phyloP scores from a whole-genome alignment of 1,140 invertebrate genomes.

The Diabrotica virgifera region DNA sequence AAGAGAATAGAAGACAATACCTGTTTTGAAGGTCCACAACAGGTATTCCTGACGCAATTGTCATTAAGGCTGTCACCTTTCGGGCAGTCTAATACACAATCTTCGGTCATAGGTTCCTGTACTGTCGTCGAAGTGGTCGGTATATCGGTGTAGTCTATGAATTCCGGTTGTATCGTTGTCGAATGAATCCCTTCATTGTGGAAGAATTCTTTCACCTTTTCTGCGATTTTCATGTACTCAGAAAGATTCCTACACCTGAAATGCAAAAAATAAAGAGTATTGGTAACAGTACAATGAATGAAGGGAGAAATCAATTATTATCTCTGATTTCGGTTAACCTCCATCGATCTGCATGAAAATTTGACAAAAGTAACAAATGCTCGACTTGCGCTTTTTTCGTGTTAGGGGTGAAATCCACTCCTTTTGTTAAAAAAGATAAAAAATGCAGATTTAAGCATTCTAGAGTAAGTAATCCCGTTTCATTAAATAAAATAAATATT shows the following conservation, averaged over 20 bases:
- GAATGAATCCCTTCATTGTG: conserved; percentile 90
- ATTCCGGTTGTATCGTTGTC: conserved; percentile 93
- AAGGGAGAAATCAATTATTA: not conserved
- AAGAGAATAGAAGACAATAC: conserved; percentile 42
- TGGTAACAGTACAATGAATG: not conserved
- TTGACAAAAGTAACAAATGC: no score
- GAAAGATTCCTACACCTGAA: conserved; percentile 78
- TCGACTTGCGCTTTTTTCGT: not conserved
- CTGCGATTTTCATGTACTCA: conserved; percentile 89
- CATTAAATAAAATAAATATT: conserved; percentile 3
- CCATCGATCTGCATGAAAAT: no score
- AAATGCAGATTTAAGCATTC: conserved; percentile 14
- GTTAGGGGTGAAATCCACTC: not conserved
- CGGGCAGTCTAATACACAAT: conserved; percentile 81
- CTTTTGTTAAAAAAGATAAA: not conserved
- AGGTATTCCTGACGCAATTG: conserved; percentile 79
- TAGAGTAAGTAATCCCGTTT: not conserved
- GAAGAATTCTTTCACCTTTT: conserved; percentile 93
- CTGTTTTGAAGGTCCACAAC: conserved; percentile 71
- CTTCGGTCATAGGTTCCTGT: conserved; percentile 36
- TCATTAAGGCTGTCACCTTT: conserved; percentile 64
- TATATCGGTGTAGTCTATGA: conserved; percentile 64
- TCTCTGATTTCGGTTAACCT: no score
- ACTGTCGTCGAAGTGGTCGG: conserved; percentile 36
- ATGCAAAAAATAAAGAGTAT: no score